Evolutionary conservation across 2,797 vertebrate species (phyloP).

Genomic region (Platalea minor): DNA sequence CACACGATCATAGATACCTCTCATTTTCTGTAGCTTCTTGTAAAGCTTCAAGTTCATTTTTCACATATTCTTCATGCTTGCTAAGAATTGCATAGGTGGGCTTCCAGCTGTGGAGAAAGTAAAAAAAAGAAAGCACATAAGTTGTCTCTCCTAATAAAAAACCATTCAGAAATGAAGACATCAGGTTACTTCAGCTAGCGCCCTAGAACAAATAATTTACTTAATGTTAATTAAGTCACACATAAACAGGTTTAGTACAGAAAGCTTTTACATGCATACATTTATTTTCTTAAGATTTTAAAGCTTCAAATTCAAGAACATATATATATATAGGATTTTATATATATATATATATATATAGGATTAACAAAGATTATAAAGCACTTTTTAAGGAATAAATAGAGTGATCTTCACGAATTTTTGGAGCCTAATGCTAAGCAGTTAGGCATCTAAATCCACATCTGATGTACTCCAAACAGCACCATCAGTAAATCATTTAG

Average conservation of each 20-base stretch:
- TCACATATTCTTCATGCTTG: constrained; percentile 75
- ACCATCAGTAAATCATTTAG: background rate
- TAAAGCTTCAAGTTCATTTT: constrained; percentile 60
- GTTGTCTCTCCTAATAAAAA: background rate
- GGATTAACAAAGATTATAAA: background rate
- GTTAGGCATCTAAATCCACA: background rate
- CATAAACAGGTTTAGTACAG: background rate
- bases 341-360: background rate
- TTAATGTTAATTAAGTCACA: background rate
- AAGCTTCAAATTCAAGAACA: background rate
- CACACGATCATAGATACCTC: constrained; percentile 60
- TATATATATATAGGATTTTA: no score
- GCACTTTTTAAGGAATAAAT: background rate
- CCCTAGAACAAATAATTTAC: background rate
- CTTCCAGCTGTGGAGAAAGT: constrained; percentile 71
- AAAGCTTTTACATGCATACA: background rate
- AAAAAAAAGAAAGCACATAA: background rate
- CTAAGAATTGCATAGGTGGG: constrained; percentile 69
- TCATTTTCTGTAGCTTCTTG: constrained; percentile 74
- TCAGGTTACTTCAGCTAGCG: background rate
- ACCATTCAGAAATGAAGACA: background rate
- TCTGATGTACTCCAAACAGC: background rate
- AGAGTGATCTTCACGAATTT: background rate
- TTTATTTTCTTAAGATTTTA: background rate
- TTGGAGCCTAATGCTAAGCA: background rate